phyloP scores from a whole-genome alignment of 1,140 invertebrate species.

The Eriosoma lanigerum region DNA sequence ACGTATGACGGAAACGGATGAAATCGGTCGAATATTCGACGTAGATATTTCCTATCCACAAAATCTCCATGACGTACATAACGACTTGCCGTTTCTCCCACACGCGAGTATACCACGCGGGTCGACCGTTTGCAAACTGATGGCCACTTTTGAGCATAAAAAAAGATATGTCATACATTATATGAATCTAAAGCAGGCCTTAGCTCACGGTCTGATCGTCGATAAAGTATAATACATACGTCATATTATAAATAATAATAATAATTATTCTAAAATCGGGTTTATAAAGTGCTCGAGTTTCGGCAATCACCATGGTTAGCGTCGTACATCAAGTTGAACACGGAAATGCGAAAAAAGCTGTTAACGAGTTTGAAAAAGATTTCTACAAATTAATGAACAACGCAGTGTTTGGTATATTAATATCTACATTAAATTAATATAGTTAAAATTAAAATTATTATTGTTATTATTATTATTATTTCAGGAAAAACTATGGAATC shows the following conservation, averaged over 20 bases:
- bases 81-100: not conserved
- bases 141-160: not conserved
- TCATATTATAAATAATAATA: not conserved
- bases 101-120: too few relatives aligned
- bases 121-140: not conserved
- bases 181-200: not conserved
- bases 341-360: constrained; percentile 55
- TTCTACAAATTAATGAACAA: not conserved
- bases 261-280: too few relatives aligned
- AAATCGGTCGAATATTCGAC: constrained; percentile 55
- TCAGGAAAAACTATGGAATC: too few relatives aligned
- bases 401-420: not conserved
- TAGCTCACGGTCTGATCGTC: not conserved
- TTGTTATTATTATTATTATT: not conserved
- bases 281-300: constrained; percentile 54
- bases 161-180: not conserved
- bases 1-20: not conserved
- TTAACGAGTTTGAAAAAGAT: constrained; percentile 54
- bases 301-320: constrained; percentile 57
- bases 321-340: constrained; percentile 55
- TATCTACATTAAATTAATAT: not conserved
- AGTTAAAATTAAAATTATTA: not conserved
- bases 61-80: not conserved
- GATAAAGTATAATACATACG: not conserved
- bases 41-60: constrained; percentile 48